Evolutionary conservation across 2,888 invertebrate species (phyloP).

Genomic region (Tetheella fluctuosa): DNA sequence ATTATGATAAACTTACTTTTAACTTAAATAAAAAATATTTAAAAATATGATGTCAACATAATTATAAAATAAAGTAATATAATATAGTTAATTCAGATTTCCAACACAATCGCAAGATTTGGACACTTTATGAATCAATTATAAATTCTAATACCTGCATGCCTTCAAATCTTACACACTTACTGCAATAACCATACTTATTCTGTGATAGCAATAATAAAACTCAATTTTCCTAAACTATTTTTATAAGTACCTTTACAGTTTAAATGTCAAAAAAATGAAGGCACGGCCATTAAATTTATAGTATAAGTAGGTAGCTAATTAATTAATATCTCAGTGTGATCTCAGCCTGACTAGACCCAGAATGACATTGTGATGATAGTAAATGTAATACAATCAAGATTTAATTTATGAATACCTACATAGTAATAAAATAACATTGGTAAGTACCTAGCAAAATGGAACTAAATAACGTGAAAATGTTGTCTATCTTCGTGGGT

Average conservation of each 20-base stretch:
- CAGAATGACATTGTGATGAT: not conserved
- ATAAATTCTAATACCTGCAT: too few relatives aligned
- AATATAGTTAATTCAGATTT: too few relatives aligned
- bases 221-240: not conserved
- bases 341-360: too few relatives aligned
- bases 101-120: too few relatives aligned
- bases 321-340: too few relatives aligned
- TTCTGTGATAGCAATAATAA: not conserved
- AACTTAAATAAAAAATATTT: not conserved
- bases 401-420: too few relatives aligned
- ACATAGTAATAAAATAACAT: not conserved
- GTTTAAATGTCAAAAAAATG: too few relatives aligned
- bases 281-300: too few relatives aligned
- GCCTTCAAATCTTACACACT: not conserved
- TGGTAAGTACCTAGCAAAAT: not conserved
- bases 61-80: not conserved
- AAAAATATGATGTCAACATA: not conserved
- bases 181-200: not conserved
- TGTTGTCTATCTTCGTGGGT: not conserved
- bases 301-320: too few relatives aligned
- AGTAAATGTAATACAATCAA: too few relatives aligned
- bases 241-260: too few relatives aligned
- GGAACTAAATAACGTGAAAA: not conserved
- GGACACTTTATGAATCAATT: not conserved
- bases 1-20: not conserved